Conservation (phyloP, 2,888 invertebrate species). For the Beris chalybata region DNA sequence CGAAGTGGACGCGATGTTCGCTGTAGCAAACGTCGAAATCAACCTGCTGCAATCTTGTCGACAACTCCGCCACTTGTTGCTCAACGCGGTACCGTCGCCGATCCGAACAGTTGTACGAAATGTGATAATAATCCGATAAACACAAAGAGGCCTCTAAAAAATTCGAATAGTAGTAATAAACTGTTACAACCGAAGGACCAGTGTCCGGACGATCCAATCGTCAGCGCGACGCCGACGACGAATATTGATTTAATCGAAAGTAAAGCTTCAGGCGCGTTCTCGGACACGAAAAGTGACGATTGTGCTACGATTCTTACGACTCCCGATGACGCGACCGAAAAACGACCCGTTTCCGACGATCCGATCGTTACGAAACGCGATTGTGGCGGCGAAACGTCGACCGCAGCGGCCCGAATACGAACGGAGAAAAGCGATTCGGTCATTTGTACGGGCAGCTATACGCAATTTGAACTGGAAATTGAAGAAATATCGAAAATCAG, state of each 20-base stretch:
- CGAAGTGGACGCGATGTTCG: conserved; percentile 32
- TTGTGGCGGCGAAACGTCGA: conserved; percentile 35
- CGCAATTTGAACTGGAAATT: conserved; percentile 37
- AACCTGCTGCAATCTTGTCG: not conserved
- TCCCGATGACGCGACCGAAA: conserved; percentile 21
- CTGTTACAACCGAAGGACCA: conserved; percentile 7
- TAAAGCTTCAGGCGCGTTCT: not conserved
- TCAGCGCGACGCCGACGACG: too few species aligned
- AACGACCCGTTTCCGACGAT: conserved; percentile 34
- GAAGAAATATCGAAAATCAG: conserved; percentile 41
- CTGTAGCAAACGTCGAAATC: conserved; percentile 29
- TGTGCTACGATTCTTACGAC: too few species aligned
- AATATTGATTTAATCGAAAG: too few species aligned
- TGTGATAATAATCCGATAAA: conserved; percentile 25
- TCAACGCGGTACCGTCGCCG: too few species aligned
- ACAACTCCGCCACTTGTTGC: too few species aligned
- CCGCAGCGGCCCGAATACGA: conserved; percentile 32
- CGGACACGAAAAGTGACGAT: not conserved
- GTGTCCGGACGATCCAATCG: not conserved
- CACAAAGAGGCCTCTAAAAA: conserved; percentile 20
- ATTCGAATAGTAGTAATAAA: not conserved
- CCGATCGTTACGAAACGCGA: conserved; percentile 34
- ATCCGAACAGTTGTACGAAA: conserved; percentile 3
- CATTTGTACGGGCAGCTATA: conserved; percentile 37
- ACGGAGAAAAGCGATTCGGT: conserved; percentile 41